phyloP scores from a whole-genome alignment of 2,797 vertebrate species.

The Etheostoma perlongum region DNA sequence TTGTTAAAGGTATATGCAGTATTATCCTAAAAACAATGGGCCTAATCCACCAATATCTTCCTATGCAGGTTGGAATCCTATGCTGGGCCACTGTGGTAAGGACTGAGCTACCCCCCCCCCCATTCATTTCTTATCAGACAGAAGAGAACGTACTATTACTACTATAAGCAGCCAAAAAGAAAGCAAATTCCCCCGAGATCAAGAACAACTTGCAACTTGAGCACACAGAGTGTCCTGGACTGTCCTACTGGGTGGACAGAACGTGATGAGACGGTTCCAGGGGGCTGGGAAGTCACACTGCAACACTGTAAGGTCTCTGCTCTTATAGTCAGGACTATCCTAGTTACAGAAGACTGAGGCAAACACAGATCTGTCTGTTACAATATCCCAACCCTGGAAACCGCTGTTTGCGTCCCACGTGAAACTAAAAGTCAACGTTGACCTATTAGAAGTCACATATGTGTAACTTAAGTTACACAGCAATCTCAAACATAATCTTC shows the following conservation, averaged over 20 bases:
- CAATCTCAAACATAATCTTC: no score
- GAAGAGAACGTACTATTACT: constrained; percentile 8
- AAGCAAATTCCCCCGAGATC: background rate
- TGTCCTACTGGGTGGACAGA: background rate
- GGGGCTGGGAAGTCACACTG: background rate
- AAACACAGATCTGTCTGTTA: background rate
- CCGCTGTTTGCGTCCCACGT: no score
- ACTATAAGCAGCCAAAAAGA: background rate
- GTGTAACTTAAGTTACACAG: no score
- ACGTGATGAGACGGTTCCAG: background rate
- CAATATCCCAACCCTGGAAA: no score
- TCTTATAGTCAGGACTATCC: background rate
- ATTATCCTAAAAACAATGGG: no score
- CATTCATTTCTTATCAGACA: background rate
- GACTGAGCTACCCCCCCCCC: no score
- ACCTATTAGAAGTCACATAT: no score
- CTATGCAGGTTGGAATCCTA: no score
- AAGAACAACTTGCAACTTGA: background rate
- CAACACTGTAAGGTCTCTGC: background rate
- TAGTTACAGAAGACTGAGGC: background rate
- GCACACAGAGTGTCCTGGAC: constrained; percentile 18
- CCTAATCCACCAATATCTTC: no score
- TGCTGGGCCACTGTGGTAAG: no score
- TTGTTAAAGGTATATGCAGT: no score
- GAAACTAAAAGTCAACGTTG: no score